Base-by-base conservation (phyloP, 2,797 vertebrate genomes). In the Macrochelys suwanniensis region DNA sequence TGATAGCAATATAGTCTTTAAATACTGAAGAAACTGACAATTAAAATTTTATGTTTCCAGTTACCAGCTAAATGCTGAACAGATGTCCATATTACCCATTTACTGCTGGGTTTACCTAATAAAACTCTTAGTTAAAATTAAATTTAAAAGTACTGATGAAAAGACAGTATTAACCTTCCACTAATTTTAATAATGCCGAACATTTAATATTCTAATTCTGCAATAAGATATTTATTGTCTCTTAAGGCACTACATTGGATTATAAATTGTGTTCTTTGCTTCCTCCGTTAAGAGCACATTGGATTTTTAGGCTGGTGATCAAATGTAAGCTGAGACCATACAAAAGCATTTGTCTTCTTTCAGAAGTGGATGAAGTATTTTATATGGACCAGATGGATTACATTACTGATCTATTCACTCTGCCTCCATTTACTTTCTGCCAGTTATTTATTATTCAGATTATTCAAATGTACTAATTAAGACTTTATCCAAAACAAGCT, bases 1-100 rank as follows among this genome's bases (percentile, higher is more conserved):
- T 98, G 98, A 98, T 98, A 95, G 97, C 97, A 97, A 97, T 98
- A 96, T 84, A 96, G 97, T 96, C 96, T 98, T 98, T 98, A 98
- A 98, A 98, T 98, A 98, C 97, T 96, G 97, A 97, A 97, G 98
- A 97, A 98, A 98, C 89, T 96, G 91, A 94, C 94, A 61, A 98
- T 98, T 98, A 98, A 98, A 98, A 96, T 98, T 98, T 98, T 98
- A 98, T 98, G 95, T 89, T 95, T 95, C 96, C 97, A 98, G 97
- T 98, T 98, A 98, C 94, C 53, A 97, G 92, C 96, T 98, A 98
- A 98, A 98, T 97, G 97, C 93, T 98, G 95, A 98, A 88, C 97
- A 97, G 97, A 98, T 98, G 98, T 97, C 94, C 90, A 85, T 97
- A 96, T 97, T 98, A 97, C 94, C 77, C 88, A 93, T 97, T 97